Base-by-base conservation (phyloP, 1,140 invertebrate genomes). In the Galleria mellonella region DNA sequence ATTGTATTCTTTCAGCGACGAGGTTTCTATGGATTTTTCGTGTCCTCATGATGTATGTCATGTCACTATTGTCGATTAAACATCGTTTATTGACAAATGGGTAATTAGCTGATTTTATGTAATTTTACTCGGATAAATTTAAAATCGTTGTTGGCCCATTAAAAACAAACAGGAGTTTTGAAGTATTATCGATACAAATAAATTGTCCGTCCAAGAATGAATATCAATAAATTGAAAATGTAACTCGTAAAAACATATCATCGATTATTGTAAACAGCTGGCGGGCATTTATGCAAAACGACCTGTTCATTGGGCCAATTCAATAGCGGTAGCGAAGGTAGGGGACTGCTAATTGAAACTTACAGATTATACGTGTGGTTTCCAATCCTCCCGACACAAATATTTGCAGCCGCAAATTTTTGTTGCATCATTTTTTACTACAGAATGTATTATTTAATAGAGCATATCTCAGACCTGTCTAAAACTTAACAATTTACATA, bases 211-310 rank as follows among this genome's bases (percentile, higher is more conserved):
- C 61, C 56, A 60, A 62, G 68, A 82, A 76, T 72, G 62, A 75
- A 73, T 74, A 77, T 71, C 70, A 69, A 85, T 85, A 85, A 85
- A 85, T 85, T 85, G 78, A 79, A 81, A 75, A 72, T 72, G 73
- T 85, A 62, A 71, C 67, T 67, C 61, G 61, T 71, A 81, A 79
- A 83, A 83, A 77, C 71, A 77, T 82, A 81, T 81, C 73, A 72
- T 76, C 69, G 75, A 83, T 83, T 74, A 77, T 70, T 81, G 75
- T 85, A 82, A 83, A 79, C 73, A 78, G 82, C 82, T 79, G 68
- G 75, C 67, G 78, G 82, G 76, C 74, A 75, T 76, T 75, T 78
- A 76, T 78, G 75, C 78, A 72, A 75, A 83, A 72, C 63, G 55
- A 58, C 62, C 62, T 64, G 62, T 66, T 79, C 61, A 65, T 70